Evolutionary conservation across 2,113 vertebrate genomes (phyloP).

Genomic region (Ciconia maguari): DNA sequence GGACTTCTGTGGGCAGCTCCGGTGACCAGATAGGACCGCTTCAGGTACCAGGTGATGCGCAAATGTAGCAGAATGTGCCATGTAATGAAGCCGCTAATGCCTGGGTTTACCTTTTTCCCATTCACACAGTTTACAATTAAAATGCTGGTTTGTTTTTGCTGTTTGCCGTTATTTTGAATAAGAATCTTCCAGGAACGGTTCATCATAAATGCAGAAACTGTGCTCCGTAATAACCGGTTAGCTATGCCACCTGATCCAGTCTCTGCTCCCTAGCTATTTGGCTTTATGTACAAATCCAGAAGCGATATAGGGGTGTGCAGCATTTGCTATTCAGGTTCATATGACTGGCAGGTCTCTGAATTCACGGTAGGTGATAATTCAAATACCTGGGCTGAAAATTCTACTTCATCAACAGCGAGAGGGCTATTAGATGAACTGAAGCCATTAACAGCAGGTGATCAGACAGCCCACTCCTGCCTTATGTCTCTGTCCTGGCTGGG

Average conservation of each 20-base stretch:
- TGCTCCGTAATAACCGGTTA: neutral
- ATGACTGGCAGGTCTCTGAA: neutral
- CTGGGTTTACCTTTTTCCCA: neutral
- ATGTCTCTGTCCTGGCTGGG: neutral
- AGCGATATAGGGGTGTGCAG: neutral
- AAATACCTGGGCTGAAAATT: neutral
- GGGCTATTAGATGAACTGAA: neutral
- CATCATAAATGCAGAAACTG: neutral
- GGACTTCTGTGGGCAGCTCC: neutral
- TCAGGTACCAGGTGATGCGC: neutral
- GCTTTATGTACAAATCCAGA: neutral
- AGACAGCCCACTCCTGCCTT: neutral
- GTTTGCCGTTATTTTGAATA: neutral
- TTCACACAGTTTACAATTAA: neutral
- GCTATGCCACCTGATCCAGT: neutral
- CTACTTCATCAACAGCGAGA: neutral
- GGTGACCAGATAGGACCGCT: neutral
- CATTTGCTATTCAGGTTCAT: neutral
- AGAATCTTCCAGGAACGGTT: neutral
- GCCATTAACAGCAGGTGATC: neutral
- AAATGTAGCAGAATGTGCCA: neutral
- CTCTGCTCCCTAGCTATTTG: neutral
- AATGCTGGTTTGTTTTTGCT: neutral
- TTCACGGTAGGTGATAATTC: neutral
- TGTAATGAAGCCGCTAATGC: neutral